Evolutionary conservation across 1,140 invertebrate species (phyloP).

Genomic region (Calycopis cecrops): DNA sequence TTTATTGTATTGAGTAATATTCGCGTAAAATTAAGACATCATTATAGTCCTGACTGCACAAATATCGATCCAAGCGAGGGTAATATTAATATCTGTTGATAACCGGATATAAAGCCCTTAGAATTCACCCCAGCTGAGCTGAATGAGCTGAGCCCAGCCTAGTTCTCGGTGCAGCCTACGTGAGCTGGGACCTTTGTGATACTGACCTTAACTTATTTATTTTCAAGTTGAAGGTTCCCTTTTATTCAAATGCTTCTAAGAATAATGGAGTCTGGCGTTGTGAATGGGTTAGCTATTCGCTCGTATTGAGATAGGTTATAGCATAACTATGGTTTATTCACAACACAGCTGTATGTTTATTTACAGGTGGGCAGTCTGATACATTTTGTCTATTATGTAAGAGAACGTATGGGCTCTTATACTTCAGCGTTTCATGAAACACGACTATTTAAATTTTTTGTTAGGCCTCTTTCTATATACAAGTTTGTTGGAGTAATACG

Average conservation of each 20-base stretch:
- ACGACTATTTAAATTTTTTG: too few species aligned
- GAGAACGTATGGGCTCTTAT: too few species aligned
- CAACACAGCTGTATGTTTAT: slow-evolving; percentile 48
- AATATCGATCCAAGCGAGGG: neutral
- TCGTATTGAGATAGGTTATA: slow-evolving; percentile 69
- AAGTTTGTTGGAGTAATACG: too few species aligned
- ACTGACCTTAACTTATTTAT: slow-evolving; percentile 63
- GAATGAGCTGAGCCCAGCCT: slow-evolving; percentile 36
- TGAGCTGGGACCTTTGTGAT: slow-evolving; percentile 38
- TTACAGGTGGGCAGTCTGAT: slow-evolving; percentile 38
- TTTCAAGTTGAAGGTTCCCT: slow-evolving; percentile 68
- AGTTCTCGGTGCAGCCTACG: slow-evolving; percentile 54
- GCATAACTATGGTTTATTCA: slow-evolving; percentile 46
- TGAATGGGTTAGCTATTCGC: slow-evolving; percentile 58
- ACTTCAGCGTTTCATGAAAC: too few species aligned
- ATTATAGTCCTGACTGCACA: slow-evolving; percentile 5
- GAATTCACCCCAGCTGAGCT: slow-evolving; percentile 35
- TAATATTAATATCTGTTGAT: slow-evolving; percentile 18
- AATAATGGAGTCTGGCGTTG: slow-evolving; percentile 53
- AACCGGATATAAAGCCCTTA: slow-evolving; percentile 42
- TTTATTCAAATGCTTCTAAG: slow-evolving; percentile 44
- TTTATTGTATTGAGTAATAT: too few species aligned
- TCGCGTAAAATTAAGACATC: too few species aligned
- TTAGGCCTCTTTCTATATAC: too few species aligned
- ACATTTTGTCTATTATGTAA: too few species aligned